Conservation (phyloP, 1,140 invertebrate genomes). For the Nephotettix cincticeps region DNA sequence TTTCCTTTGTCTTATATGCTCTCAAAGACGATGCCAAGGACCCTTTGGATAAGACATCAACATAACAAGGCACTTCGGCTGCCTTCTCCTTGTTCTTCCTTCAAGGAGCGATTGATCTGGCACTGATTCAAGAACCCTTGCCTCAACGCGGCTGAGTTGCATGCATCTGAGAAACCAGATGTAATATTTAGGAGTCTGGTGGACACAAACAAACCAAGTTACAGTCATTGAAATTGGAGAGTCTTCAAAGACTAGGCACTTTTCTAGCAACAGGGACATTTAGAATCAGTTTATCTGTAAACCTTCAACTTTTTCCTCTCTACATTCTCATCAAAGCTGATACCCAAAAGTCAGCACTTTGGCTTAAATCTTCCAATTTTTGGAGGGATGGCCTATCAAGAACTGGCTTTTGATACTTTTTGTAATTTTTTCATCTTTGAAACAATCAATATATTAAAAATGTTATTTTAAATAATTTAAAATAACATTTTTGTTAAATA, state of each 20-base stretch:
- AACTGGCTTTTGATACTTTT: not conserved
- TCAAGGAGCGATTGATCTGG: not conserved
- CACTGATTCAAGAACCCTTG: not conserved
- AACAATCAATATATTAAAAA: too few relatives aligned
- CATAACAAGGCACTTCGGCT: not conserved
- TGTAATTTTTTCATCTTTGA: too few relatives aligned
- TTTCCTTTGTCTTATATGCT: not conserved
- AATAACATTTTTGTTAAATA: too few relatives aligned
- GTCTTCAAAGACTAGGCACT: not conserved
- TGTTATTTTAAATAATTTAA: too few relatives aligned
- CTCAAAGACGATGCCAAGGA: not conserved
- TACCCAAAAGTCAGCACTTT: slow-evolving; percentile 26
- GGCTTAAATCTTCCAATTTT: not conserved
- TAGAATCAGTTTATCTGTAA: slow-evolving; percentile 14
- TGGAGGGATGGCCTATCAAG: not conserved
- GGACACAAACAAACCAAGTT: too few relatives aligned
- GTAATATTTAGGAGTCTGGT: not conserved
- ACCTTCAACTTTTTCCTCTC: slow-evolving; percentile 33
- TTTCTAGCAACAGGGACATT: not conserved
- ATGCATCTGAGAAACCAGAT: not conserved
- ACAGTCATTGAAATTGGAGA: not conserved
- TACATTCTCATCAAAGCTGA: slow-evolving; percentile 44
- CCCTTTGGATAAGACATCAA: not conserved
- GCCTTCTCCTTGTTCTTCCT: not conserved
- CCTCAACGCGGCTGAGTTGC: not conserved